Evolutionary conservation across 53 echinoderm and acorn worm genomes (phyloP).

Genomic region (Astropecten irregularis): DNA sequence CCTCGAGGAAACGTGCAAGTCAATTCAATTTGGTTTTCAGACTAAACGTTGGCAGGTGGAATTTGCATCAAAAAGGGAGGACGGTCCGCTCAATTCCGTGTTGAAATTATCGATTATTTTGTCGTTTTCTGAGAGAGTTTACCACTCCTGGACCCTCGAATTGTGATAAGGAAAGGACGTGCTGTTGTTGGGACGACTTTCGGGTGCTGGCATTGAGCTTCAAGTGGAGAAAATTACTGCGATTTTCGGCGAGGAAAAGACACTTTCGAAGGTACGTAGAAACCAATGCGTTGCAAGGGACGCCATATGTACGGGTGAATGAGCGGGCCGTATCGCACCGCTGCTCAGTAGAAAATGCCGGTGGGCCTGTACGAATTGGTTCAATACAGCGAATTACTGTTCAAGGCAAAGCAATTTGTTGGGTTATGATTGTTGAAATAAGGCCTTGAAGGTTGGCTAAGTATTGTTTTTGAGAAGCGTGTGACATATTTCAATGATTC

Average conservation of each 20-base stretch:
- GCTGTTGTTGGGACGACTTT: background rate
- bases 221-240: background rate
- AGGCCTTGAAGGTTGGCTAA: too few species aligned
- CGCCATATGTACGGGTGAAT: conserved; percentile 34
- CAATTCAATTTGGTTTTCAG: background rate
- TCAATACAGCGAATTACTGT: too few species aligned
- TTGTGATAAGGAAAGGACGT: background rate
- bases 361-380: too few species aligned
- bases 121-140: background rate
- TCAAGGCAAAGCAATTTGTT: too few species aligned
- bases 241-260: background rate
- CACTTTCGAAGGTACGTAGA: background rate
- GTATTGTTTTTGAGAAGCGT: too few species aligned
- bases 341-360: too few species aligned
- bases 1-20: background rate
- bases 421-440: too few species aligned
- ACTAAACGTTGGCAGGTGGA: background rate
- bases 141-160: background rate
- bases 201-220: background rate
- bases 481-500: too few species aligned
- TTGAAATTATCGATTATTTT: conserved; percentile 9
- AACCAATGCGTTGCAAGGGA: conserved; percentile 53
- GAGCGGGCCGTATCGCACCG: background rate
- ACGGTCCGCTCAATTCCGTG: background rate
- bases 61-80: conserved; percentile 24